Base-by-base conservation (phyloP, 2,797 vertebrate species). In the Pseudomugil gertrudae region DNA sequence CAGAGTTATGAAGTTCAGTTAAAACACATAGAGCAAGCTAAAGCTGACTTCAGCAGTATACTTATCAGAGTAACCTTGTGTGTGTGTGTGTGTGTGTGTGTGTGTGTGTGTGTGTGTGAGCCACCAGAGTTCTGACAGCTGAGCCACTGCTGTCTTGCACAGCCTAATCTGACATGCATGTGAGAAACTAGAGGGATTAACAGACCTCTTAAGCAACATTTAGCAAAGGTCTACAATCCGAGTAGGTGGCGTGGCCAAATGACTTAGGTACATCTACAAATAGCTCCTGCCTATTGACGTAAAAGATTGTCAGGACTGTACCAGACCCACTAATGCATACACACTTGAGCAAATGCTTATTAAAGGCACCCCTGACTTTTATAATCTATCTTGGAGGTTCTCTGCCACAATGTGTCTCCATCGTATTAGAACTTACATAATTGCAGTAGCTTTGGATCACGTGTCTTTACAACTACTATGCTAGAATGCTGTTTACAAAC, bases 101-200 rank as follows among this genome's bases (percentile, higher is more conserved):
- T 32, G 32, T 45, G 23, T 47, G 48, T 17, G 1, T 33, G 40
- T 48, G 19, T 45, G 50, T 67, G 71, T 63, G 54, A 57, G 52
- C 33, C 51, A 43, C 63, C n/a, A 68, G 50, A 80, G 72, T 75
- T 68, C 45, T 75, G 60, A 69, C 54, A 57, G 52, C 38, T 68
- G 63, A 78, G 40, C 43, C 59, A 63, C 57, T 45, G 70, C 68
- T 84, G 85, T 83, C 54, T 78, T 29, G 35, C 43, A 53, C 55
- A 14, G 24, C 78, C 83, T 90, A 91, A 88, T 85, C 86, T 87
- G 57, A 76, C 70, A 69, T 74, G 75, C 64, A 66, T 64, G 76
- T 76, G 66, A 81, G 75, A 87, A 90, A 90, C 83, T 81, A 88
- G 67, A 81, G 50, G 85, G 90, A 90, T 92, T 90, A 87, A 64